Conservation (phyloP, 2,113 vertebrate genomes). For the Hydrochoerus hydrochaeris region DNA sequence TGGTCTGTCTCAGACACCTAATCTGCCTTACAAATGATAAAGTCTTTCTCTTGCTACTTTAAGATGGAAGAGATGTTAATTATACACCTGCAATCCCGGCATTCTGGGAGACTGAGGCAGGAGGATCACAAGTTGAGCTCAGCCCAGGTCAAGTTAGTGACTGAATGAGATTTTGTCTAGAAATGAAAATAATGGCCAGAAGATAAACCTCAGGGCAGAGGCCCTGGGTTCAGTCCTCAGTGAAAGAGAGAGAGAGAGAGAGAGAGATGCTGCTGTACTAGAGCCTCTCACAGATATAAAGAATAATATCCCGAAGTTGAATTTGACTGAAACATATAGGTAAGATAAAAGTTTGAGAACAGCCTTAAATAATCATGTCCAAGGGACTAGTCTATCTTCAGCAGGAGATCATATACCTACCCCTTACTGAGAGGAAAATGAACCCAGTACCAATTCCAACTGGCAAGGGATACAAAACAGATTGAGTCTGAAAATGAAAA, state of each 20-base stretch:
- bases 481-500: conserved; percentile 52
- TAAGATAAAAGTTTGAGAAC: not conserved
- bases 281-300: not conserved
- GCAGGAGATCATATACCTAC: not conserved
- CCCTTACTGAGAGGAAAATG: conserved; percentile 25
- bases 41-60: not conserved
- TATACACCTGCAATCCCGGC: not conserved
- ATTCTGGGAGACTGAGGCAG: not conserved
- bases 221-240: not conserved
- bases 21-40: not conserved
- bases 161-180: not conserved
- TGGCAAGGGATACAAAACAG: conserved; percentile 48
- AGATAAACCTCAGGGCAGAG: not conserved
- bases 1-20: not conserved
- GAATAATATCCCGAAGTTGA: not conserved
- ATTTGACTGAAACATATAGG: not conserved
- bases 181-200: not conserved
- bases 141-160: not conserved
- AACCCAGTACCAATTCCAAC: not conserved
- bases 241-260: not conserved
- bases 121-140: not conserved
- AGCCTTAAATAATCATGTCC: conserved; percentile 29
- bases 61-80: not conserved
- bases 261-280: not conserved
- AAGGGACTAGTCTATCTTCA: not conserved